Conservation (phyloP, 2,797 vertebrate species). For the Lepus oiostolus region DNA sequence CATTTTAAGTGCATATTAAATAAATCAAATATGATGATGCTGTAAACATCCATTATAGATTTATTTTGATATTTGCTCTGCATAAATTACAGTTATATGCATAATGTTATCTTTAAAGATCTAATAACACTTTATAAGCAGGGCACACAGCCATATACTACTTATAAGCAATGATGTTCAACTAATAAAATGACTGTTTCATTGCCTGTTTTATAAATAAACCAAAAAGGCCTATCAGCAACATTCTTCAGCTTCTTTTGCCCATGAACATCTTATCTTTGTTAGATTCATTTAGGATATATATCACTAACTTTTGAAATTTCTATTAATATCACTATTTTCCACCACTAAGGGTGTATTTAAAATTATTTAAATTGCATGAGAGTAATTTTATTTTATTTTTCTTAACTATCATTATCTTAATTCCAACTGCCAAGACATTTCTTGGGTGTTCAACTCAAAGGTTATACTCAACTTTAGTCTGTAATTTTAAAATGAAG, state of each 20-base stretch:
- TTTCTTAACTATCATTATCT: neutral
- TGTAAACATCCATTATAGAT: slow-evolving; percentile 83
- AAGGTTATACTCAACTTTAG: neutral
- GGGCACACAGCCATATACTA: slow-evolving; percentile 61
- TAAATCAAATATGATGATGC: slow-evolving; percentile 80
- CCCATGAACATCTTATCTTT: neutral
- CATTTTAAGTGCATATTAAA: slow-evolving; percentile 83
- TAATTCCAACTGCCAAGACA: neutral
- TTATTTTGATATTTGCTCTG: slow-evolving; percentile 82
- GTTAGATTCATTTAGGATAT: slow-evolving; percentile 30
- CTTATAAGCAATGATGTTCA: slow-evolving; percentile 35
- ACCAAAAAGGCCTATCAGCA: neutral
- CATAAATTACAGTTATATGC: slow-evolving; percentile 74
- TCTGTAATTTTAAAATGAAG: slow-evolving; percentile 13
- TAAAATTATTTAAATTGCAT: neutral
- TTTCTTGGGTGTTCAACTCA: neutral
- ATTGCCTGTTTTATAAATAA: slow-evolving; percentile 61
- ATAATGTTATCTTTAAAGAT: slow-evolving; percentile 78
- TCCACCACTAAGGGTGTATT: neutral
- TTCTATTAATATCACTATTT: neutral
- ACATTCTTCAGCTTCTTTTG: slow-evolving; percentile 15
- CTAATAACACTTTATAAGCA: slow-evolving; percentile 82
- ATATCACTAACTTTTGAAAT: neutral
- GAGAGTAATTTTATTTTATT: neutral
- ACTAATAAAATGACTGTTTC: slow-evolving; percentile 58